Base-by-base conservation (phyloP, 2,797 vertebrate species). In the Sciurus carolinensis region DNA sequence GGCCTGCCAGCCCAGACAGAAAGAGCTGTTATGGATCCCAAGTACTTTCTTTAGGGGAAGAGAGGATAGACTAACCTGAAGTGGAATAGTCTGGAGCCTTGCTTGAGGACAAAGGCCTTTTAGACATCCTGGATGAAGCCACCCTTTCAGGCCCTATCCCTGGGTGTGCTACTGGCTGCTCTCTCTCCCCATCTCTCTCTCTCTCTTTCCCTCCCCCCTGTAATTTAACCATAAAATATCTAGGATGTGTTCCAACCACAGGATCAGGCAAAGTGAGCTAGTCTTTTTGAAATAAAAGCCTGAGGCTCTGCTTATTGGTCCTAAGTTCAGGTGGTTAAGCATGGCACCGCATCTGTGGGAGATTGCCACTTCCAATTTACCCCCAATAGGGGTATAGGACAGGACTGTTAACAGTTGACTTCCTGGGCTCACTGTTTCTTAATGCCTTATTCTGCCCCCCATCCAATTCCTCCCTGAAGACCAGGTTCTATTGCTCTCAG, bases 161-260 rank as follows among this genome's bases (percentile, higher is more conserved):
- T 33, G 9, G 22, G 72, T 79, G 11, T 87, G 80, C 42, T 80
- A 7, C 59, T 69, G 50, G 75, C 42, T 80, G 5, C 59, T 69
- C 57, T 22, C 14, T 20, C 30, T 75, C 44, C 30, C 11, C 64
- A 82, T 69, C 93, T 54, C 17, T 54, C 52, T 18, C 17, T 54
- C 15, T 18, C 5, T 54, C 17, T 18, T 42, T 80, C 26, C 59
- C 77, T 85, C 54, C 22, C 30, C 50, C 66, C 44, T 79, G 44
- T 93, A 75, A 97, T 91, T 95, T 96, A 80, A 91, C 52, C 90
- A 82, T 82, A 39, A 92, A 94, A 77, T 50, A 93, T 75, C 80
- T 86, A 76, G 57, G 79, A 72, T 91, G 67, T 93, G 67, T 94
- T 93, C 73, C 90, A 79, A 64, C 10, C 81, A 64, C 82, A 75